Percentiles rank a stretch among this genome's conserved stretches.
phyloP scores from a whole-genome alignment of 1,140 invertebrate genomes.

The Temnothorax longispinosus region DNA sequence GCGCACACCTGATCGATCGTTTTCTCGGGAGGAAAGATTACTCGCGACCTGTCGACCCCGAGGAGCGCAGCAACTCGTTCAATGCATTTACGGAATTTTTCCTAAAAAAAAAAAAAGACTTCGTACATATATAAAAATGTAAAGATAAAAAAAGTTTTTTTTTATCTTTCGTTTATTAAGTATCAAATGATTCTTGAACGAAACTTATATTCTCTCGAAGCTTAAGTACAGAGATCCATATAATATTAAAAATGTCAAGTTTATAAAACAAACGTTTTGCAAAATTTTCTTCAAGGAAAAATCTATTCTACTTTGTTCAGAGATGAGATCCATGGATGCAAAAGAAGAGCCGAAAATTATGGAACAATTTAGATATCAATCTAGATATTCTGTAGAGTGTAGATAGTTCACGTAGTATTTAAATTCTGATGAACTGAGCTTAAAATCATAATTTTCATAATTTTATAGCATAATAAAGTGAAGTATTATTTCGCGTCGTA shows the following conservation, averaged over 20 bases:
- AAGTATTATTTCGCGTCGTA: not conserved
- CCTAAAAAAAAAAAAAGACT: not conserved
- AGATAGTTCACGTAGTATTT: conserved; percentile 6
- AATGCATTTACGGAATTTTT: not conserved
- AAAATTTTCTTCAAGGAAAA: not conserved
- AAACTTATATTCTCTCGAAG: not conserved
- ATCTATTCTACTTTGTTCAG: not conserved
- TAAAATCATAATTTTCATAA: conserved; percentile 18
- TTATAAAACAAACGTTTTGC: not conserved
- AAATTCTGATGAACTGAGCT: not conserved
- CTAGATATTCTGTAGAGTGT: not conserved
- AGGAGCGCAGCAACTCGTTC: not conserved
- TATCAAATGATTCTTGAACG: not conserved
- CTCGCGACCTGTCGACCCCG: conserved; percentile 24
- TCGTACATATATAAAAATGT: not conserved
- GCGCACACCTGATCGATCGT: conserved; percentile 38
- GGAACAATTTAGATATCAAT: not conserved
- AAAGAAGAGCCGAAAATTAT: not conserved
- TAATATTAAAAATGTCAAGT: not conserved
- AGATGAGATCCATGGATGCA: not conserved
- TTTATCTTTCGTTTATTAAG: not conserved
- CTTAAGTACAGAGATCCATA: not conserved
- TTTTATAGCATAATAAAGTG: not conserved
- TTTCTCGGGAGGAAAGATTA: conserved; percentile 52
- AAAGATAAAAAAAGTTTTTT: not conserved